Conservation (phyloP, 2,888 invertebrate species). For the Rotaria socialis region DNA sequence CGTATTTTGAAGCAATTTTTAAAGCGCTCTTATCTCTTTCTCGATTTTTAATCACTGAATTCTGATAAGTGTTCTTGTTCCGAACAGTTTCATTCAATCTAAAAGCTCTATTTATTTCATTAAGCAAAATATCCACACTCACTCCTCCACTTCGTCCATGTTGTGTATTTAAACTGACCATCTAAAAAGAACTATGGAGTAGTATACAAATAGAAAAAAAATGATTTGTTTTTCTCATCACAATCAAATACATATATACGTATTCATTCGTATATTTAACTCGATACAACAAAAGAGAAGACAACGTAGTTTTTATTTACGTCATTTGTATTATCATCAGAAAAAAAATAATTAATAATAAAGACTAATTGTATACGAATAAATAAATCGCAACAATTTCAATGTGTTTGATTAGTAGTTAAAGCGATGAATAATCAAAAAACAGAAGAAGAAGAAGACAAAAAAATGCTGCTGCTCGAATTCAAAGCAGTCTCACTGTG, state of each 20-base stretch:
- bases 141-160: conserved; percentile 19
- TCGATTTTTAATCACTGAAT: no score
- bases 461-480: not conserved
- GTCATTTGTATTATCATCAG: conserved; percentile 14
- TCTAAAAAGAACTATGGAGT: conserved; percentile 9
- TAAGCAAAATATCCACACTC: not conserved
- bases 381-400: conserved; percentile 22
- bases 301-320: not conserved
- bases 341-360: conserved; percentile 11
- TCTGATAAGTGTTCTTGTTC: no score
- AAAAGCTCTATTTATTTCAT: not conserved
- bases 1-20: no score
- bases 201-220: not conserved
- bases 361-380: conserved; percentile 3
- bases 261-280: not conserved
- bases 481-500: conserved; percentile 1
- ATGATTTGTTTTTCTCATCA: not conserved
- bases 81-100: not conserved
- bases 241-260: not conserved
- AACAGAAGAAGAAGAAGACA: not conserved
- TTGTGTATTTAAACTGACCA: conserved; percentile 19
- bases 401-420: conserved; percentile 4
- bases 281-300: not conserved
- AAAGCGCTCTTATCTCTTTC: no score
- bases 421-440: not conserved